Percentiles rank a stretch among this genome's conserved stretches.
These are phyloP conservation scores for Sebastes matsubarae DNA, from an alignment of 2,797 vertebrate genomes.

Conservation along the genomic window DNA sequence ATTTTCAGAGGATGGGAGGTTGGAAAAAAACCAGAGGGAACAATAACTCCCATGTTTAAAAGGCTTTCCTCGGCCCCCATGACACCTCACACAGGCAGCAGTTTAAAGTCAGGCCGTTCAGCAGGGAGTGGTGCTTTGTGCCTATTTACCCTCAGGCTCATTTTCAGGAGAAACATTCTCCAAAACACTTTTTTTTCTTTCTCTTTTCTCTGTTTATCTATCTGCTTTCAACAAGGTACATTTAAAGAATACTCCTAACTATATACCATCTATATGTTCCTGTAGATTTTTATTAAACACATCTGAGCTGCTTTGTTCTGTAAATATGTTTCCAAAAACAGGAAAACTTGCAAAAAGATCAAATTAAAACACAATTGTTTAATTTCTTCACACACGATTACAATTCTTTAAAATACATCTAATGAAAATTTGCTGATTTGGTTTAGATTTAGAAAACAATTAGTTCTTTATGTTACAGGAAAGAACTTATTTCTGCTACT, in stretches of 20 bases:
- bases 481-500: neutral
- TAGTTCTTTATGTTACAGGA: neutral
- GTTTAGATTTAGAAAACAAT: neutral
- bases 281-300: neutral
- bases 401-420: neutral
- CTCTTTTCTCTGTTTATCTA: neutral
- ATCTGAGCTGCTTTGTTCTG: neutral
- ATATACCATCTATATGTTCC: neutral
- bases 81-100: slow-evolving; percentile 69
- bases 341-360: neutral
- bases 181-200: slow-evolving; percentile 26
- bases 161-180: slow-evolving; percentile 49
- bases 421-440: neutral
- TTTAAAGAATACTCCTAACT: neutral
- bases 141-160: slow-evolving; percentile 44
- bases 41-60: slow-evolving; percentile 82
- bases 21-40: slow-evolving; percentile 75
- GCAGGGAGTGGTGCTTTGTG: slow-evolving; percentile 40
- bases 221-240: neutral
- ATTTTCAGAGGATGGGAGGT: slow-evolving; percentile 88
- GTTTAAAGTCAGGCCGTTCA: slow-evolving; percentile 62
- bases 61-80: slow-evolving; percentile 70
- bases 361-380: neutral
- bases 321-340: neutral
- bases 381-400: neutral